Evolutionary conservation across 1,140 invertebrate species (phyloP), one percentile per base, ranked within the genome.

Genomic region (Ephestia elutella): DNA sequence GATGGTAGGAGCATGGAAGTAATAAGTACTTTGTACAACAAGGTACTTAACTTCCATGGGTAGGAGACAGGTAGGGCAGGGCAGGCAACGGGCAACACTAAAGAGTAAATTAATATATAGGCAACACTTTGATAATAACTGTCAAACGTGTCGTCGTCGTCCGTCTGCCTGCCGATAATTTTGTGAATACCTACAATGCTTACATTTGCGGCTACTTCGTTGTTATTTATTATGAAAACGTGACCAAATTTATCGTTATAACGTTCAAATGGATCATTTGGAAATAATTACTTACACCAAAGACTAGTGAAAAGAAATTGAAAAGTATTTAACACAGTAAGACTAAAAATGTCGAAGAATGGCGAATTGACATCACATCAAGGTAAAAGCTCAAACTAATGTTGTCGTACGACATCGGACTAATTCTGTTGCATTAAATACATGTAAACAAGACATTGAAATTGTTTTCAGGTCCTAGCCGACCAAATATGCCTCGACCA

Each of bases 331-430:
- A 59, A 51, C 61, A 58, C 17, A 56, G 15, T 62, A 63, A 58
- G 59, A 68, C 49, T 72, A 74, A 84, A 85, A 81, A 87, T 87
- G 85, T 87, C 85, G 79, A 87, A 78, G 79, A 88, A 88, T 86
- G 85, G 85, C 77, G 85, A 88, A 76, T 73, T 87, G 74, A 81
- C 85, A 72, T 82, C 85, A 80, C 85, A 81, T 73, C 85, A 87
- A 86, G 85, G 85, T 87, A 86, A 79, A 71, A 55, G 56, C 59
- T 60, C 4, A 20, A 21, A 7, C 19, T n/a, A 53, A 15, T 53
- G 19, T 53, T 44, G 38, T 44, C 38, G 38, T 15, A 15, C 13
- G n/a, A n/a, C 38, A 44, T 44, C 13, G 2, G 2, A 17, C 10
- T 44, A 4, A 4, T n/a, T 44, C 5, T 44, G 13, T 44, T 59